Conservation (phyloP, 2,113 vertebrate genomes). For the Oxyruncus cristatus region DNA sequence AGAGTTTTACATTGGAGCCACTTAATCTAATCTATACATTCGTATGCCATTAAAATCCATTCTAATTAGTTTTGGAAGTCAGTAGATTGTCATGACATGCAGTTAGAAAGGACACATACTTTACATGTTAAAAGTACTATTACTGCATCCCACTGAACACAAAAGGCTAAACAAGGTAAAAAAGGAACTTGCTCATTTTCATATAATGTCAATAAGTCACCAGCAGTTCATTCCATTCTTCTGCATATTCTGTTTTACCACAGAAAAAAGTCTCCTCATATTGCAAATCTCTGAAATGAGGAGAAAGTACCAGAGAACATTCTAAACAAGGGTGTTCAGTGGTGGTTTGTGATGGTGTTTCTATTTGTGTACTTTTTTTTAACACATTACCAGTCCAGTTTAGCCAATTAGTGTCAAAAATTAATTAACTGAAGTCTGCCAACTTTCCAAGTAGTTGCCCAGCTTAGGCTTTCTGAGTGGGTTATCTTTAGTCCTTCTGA, state of each 20-base stretch:
- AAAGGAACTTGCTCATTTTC: not conserved
- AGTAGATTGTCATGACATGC: not conserved
- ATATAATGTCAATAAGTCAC: not conserved
- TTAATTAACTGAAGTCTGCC: not conserved
- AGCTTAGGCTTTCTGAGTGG: not conserved
- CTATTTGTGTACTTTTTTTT: too few species aligned
- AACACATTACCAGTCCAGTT: not conserved
- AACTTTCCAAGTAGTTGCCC: not conserved
- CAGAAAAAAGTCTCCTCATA: not conserved
- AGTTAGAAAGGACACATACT: not conserved
- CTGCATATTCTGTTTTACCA: not conserved
- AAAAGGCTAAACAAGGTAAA: not conserved
- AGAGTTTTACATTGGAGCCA: not conserved
- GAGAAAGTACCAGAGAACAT: not conserved
- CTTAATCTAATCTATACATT: not conserved
- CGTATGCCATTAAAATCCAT: not conserved
- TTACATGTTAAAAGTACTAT: too few species aligned
- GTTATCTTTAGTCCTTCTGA: not conserved
- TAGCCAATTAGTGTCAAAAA: not conserved
- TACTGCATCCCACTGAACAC: not conserved
- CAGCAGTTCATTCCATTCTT: not conserved
- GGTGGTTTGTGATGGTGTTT: not conserved
- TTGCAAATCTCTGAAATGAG: not conserved
- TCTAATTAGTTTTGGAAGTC: not conserved
- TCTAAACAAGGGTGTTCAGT: not conserved